Evolutionary conservation across 2,888 invertebrate genomes (phyloP).

Genomic region (Bombylius major): DNA sequence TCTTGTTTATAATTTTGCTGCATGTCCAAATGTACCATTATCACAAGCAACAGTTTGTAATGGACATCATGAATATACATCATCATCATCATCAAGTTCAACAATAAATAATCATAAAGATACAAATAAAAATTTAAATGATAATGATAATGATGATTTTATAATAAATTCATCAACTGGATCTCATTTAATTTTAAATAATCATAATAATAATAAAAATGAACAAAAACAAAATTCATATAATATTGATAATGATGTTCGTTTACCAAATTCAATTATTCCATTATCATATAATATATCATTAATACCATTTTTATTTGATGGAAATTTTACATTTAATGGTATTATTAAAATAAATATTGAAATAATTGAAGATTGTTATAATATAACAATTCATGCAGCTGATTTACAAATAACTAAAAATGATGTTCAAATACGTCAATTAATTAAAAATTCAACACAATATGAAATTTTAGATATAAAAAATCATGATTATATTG

Average conservation of each 20-base stretch:
- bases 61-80: slow-evolving; percentile 1
- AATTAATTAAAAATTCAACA: slow-evolving; percentile 12
- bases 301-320: slow-evolving; percentile 57
- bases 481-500: slow-evolving; percentile 41
- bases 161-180: slow-evolving; percentile 4
- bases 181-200: not conserved
- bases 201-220: not conserved
- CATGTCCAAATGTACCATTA: slow-evolving; percentile 42
- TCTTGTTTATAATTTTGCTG: slow-evolving; percentile 62
- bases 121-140: slow-evolving; percentile 10
- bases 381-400: slow-evolving; percentile 62
- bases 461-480: slow-evolving; percentile 25
- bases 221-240: slow-evolving; percentile 2
- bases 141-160: slow-evolving; percentile 15
- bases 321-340: slow-evolving; percentile 66
- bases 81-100: not conserved
- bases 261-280: slow-evolving; percentile 52
- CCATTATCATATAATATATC: slow-evolving; percentile 59
- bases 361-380: slow-evolving; percentile 43
- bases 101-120: slow-evolving; percentile 8
- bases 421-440: slow-evolving; percentile 40
- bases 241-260: slow-evolving; percentile 44
- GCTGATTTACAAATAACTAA: slow-evolving; percentile 53
- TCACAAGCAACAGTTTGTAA: slow-evolving; percentile 7
- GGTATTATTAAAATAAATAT: slow-evolving; percentile 55